phyloP scores from a whole-genome alignment of 2,888 invertebrate species.

The Pinctada fucata region DNA sequence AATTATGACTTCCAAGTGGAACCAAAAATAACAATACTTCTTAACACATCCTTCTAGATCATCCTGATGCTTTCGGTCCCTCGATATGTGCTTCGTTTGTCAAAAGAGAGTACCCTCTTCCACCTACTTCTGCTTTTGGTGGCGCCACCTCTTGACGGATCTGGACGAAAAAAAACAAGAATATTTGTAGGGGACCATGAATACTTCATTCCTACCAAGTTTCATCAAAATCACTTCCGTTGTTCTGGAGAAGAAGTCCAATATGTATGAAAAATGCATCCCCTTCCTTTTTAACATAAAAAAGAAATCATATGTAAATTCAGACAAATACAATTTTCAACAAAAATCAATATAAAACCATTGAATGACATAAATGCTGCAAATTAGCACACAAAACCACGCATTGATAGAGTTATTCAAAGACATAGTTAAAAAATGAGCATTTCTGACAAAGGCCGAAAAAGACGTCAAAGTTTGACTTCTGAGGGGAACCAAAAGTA shows the following conservation, averaged over 20 bases:
- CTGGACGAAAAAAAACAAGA: not conserved
- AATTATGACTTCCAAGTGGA: not conserved
- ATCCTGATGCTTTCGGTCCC: not conserved
- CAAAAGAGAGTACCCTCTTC: not conserved
- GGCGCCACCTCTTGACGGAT: not conserved
- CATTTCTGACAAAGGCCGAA: too few species aligned
- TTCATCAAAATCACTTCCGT: not conserved
- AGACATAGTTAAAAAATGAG: too few species aligned
- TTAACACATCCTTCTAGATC: not conserved
- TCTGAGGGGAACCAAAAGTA: too few species aligned
- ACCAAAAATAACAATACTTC: slow-evolving; percentile 1
- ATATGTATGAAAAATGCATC: too few species aligned
- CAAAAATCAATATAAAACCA: too few species aligned
- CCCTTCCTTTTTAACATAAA: too few species aligned
- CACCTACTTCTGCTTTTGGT: not conserved
- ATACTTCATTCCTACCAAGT: not conserved
- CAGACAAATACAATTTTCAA: too few species aligned
- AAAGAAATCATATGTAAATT: too few species aligned
- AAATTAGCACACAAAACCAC: too few species aligned
- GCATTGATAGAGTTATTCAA: too few species aligned
- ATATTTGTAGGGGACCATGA: not conserved
- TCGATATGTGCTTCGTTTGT: not conserved
- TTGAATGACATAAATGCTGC: too few species aligned
- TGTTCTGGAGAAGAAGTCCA: not conserved
- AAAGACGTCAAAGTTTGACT: too few species aligned